Evolutionary conservation across 1,140 invertebrate genomes (phyloP), one percentile per base, ranked within the genome.

Genomic region (Heliconius nattereri): DNA sequence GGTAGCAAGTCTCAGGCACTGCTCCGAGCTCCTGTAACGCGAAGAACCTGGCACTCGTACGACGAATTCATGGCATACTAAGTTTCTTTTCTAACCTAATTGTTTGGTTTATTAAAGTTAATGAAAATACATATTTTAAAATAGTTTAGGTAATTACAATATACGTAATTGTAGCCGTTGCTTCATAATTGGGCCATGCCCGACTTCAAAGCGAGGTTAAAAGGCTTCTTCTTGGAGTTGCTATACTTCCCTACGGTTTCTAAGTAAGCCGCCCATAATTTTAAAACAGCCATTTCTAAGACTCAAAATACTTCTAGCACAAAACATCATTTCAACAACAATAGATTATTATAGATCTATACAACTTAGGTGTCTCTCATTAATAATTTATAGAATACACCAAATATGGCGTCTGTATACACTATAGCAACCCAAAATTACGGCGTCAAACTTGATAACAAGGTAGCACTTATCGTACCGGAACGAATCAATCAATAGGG

Each of bases 401-500:
- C 71, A 72, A 72, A 72, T 37, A 72, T 40, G 71, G 23, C 29
- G 35, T 37, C 71, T 40, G 35, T 72, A 29, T 32, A 77, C 76
- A 73, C 71, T 75, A 76, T 76, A 37, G 78, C 74, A 80, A 80
- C 79, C 75, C 79, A 80, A 80, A 80, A 80, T 80, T 80, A 80
- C 79, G 71, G 73, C 60, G 74, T 71, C 79, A 76, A 80, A 86
- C 84, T 87, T 90, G 87, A 91, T 87, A 90, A 87, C 85, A 84
- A 87, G 88, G 85, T 85, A 85, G 85, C 88, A 89, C 86, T 90
- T 88, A 89, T 88, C 89, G 88, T 86, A 84, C 87, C 87, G 85
- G 86, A 88, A 90, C 85, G 84, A 90, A 89, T 90, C 87, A 87
- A 91, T 90, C 86, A 89, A 86, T 87, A 82, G 84, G 85, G 83